phyloP scores from a whole-genome alignment of 2,888 invertebrate species.

The Hirtodrosophila alboralis region DNA sequence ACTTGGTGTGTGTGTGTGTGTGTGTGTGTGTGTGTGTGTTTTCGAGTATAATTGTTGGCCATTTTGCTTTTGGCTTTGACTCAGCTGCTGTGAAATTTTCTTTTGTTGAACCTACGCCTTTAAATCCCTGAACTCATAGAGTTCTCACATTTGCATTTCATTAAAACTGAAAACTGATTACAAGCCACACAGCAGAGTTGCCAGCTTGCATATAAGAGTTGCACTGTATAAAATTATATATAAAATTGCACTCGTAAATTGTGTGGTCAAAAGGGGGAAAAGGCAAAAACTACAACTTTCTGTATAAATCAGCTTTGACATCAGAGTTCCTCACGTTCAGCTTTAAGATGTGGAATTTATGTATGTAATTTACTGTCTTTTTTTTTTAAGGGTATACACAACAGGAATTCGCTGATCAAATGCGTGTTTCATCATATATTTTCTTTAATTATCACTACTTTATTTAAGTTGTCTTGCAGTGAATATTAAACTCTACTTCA shows the following conservation, averaged over 20 bases:
- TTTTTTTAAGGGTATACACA: neutral
- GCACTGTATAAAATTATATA: conserved; percentile 48
- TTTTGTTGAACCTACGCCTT: conserved; percentile 27
- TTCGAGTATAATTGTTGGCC: conserved; percentile 36
- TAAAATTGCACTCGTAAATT: conserved; percentile 16
- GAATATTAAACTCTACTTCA: conserved; percentile 19
- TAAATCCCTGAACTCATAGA: too few relatives aligned
- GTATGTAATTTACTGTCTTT: too few relatives aligned
- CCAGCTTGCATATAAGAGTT: conserved; percentile 23
- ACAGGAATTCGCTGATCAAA: too few relatives aligned
- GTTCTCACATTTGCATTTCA: conserved; percentile 57
- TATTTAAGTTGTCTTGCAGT: conserved; percentile 12
- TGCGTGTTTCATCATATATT: neutral
- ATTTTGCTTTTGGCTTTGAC: conserved; percentile 22
- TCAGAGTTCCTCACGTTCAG: conserved; percentile 6
- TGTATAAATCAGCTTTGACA: conserved; percentile 34
- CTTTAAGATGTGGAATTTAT: too few relatives aligned
- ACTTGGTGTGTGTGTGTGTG: neutral
- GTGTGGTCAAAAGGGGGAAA: conserved; percentile 1
- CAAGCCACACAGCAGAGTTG: conserved; percentile 19
- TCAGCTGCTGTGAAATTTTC: conserved; percentile 10
- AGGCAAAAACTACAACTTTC: neutral
- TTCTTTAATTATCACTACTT: conserved; percentile 27
- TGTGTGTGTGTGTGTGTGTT: neutral
- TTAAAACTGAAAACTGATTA: conserved; percentile 56